A percentile compares a stretch with the other conserved stretches of the same genome.
These are phyloP conservation scores for Hydrozoanthus gracilis DNA, from an alignment of 92 coral and sea anemone genomes.

Conservation along the genomic window DNA sequence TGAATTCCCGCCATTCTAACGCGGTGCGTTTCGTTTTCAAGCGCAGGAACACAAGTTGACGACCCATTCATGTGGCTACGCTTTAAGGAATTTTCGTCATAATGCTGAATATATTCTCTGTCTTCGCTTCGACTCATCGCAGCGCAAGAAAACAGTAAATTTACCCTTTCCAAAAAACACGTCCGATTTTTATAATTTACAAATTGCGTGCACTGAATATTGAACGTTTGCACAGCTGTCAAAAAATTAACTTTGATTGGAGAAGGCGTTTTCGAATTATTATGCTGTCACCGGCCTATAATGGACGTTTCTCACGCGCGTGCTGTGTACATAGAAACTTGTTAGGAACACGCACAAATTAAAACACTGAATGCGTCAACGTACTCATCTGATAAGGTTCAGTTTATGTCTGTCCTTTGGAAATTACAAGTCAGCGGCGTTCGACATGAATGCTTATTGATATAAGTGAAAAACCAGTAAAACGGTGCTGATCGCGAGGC, in stretches of 20 bases:
- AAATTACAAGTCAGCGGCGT: no score
- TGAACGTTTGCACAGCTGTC: slow-evolving; percentile 27
- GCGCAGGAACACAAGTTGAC: slow-evolving; percentile 29
- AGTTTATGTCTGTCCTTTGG: no score
- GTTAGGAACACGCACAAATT: background rate
- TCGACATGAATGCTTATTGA: no score
- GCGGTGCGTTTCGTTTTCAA: slow-evolving; percentile 1
- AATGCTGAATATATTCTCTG: background rate
- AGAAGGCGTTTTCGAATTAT: background rate
- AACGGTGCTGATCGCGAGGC: no score
- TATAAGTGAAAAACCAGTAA: no score
- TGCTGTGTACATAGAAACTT: slow-evolving; percentile 17
- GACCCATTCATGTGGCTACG: background rate
- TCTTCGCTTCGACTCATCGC: slow-evolving; percentile 19
- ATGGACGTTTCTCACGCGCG: background rate
- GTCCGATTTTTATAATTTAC: background rate
- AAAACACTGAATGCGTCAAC: background rate
- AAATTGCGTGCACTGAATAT: background rate
- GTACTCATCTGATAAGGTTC: no score
- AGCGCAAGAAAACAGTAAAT: background rate
- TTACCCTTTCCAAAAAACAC: background rate
- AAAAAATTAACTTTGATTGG: background rate
- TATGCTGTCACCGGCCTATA: slow-evolving; percentile 3
- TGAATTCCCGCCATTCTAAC: slow-evolving; percentile 13
- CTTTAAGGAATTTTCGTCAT: background rate